Percentiles rank a stretch among this genome's conserved stretches.
These are phyloP conservation scores for Synergus umbraculus DNA, from an alignment of 2,888 invertebrate species.

Conservation along the genomic window DNA sequence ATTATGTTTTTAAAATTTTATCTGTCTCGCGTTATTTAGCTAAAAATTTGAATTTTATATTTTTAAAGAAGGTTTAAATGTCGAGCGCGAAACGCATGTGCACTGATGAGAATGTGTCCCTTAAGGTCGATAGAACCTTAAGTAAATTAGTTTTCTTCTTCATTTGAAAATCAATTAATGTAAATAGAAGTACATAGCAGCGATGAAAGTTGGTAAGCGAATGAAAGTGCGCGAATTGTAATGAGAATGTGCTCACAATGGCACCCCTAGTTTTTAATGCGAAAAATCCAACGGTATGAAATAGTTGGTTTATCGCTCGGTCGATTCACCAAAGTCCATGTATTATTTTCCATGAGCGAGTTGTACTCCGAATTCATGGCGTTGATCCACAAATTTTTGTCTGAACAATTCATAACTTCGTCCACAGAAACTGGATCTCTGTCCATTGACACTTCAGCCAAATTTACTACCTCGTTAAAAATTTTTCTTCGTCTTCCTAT, in stretches of 20 bases:
- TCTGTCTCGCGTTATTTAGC: too few species aligned
- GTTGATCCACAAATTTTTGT: not conserved
- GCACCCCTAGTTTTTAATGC: conserved; percentile 49
- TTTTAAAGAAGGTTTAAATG: too few species aligned
- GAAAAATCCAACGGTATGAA: conserved; percentile 55
- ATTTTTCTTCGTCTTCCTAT: conserved; percentile 16
- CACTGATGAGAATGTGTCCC: too few species aligned
- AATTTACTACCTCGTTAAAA: not conserved
- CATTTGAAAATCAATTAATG: too few species aligned
- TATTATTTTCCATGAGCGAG: conserved; percentile 52
- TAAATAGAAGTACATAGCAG: too few species aligned
- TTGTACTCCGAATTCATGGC: conserved; percentile 54
- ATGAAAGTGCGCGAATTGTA: conserved; percentile 50
- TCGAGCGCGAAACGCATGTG: too few species aligned
- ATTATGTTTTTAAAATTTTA: too few species aligned
- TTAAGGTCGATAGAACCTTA: too few species aligned
- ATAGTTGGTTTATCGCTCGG: conserved; percentile 49
- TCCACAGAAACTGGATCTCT: not conserved
- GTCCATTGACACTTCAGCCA: too few species aligned
- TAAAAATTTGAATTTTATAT: too few species aligned
- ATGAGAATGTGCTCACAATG: conserved; percentile 18
- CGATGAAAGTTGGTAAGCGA: too few species aligned
- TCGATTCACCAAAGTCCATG: conserved; percentile 52
- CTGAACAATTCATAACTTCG: conserved; percentile 38
- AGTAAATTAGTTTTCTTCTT: too few species aligned